Conservation (phyloP, 2,888 invertebrate genomes). For the Hartigia nigra region DNA sequence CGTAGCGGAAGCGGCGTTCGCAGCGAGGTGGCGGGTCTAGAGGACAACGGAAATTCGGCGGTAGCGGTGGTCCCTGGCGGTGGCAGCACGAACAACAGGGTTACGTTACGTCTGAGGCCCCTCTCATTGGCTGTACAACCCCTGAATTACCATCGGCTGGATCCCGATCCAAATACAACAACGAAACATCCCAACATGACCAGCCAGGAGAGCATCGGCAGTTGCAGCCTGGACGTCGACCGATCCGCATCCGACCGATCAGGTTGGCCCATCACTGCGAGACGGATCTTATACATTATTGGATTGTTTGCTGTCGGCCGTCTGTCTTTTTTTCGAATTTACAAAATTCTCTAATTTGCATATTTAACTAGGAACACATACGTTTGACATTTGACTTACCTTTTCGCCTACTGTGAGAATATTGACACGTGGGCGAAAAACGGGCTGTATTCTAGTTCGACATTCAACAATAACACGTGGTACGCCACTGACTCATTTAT, state of each 20-base stretch:
- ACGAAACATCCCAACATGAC: constrained; percentile 55
- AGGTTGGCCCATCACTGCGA: constrained; percentile 46
- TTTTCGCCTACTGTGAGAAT: not conserved
- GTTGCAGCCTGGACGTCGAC: constrained; percentile 88
- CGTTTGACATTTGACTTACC: not conserved
- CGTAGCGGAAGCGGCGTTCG: constrained; percentile 42
- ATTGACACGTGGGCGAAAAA: not conserved
- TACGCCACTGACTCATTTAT: not conserved
- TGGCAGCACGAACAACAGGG: constrained; percentile 43
- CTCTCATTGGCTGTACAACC: constrained; percentile 62
- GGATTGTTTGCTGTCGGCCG: not conserved
- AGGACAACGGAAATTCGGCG: constrained; percentile 47
- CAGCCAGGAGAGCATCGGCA: constrained; percentile 81
- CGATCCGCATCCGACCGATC: constrained; percentile 68
- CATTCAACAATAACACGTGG: not conserved
- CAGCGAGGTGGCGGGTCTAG: constrained; percentile 59
- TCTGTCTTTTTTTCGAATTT: not conserved
- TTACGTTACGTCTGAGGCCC: constrained; percentile 53
- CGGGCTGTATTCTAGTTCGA: not conserved
- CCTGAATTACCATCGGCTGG: constrained; percentile 60
- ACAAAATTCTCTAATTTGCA: not conserved
- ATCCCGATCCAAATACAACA: constrained; percentile 43
- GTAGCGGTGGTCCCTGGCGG: constrained; percentile 43
- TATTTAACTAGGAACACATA: not conserved
- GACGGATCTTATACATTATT: not conserved